A percentile compares a stretch with the other conserved stretches of the same genome.
Evolutionary conservation across 2,797 vertebrate species (phyloP).

Genomic region (Lagodon rhomboides): DNA sequence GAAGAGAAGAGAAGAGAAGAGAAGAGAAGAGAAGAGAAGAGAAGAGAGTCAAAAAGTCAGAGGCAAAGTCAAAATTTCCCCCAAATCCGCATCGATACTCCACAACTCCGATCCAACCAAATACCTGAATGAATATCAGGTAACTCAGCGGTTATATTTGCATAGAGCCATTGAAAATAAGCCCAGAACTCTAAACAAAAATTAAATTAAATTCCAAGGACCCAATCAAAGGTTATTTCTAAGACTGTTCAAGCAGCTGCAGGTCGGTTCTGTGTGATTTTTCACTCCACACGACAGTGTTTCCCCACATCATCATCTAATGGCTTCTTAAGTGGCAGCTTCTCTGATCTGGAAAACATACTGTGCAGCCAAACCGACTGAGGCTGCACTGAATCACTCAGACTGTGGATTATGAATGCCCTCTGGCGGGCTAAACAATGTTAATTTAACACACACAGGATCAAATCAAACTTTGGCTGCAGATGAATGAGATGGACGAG

Average conservation of each 20-base stretch:
- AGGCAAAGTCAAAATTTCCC: background rate
- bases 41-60: background rate
- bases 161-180: background rate
- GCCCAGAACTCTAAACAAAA: background rate
- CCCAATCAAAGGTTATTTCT: constrained; percentile 3
- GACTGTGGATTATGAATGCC: constrained; percentile 41
- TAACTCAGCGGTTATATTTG: background rate
- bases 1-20: background rate
- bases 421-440: constrained; percentile 32
- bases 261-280: constrained; percentile 35
- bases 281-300: constrained; percentile 33
- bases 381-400: constrained; percentile 49
- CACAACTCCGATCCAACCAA: background rate
- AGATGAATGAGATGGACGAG: constrained; percentile 34
- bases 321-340: constrained; percentile 65
- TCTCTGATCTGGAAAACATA: constrained; percentile 52
- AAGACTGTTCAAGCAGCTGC: constrained; percentile 23
- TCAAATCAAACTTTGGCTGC: constrained; percentile 49
- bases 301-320: constrained; percentile 53
- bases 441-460: constrained; percentile 36
- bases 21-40: background rate
- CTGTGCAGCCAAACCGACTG: constrained; percentile 38
- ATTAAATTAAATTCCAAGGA: background rate
- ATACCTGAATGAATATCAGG: background rate
- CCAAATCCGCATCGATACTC: background rate